Base-by-base conservation (phyloP, 2,113 vertebrate genomes). In the Bettongia penicillata region DNA sequence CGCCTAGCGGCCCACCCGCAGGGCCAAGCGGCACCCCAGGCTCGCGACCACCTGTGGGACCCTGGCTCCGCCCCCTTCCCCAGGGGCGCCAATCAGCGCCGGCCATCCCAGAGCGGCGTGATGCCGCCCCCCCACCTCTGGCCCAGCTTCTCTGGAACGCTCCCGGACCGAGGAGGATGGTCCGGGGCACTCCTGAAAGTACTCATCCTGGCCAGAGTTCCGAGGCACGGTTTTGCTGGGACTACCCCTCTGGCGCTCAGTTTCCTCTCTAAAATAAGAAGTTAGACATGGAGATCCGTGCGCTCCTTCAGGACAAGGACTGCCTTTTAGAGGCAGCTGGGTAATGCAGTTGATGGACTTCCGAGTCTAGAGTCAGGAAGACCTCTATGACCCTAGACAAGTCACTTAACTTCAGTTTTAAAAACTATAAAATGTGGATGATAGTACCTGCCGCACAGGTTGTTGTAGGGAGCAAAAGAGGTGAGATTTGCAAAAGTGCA, bases 1-100 rank as follows among this genome's bases (percentile, higher is more conserved):
- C 97, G 96, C 98, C 98, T 98, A 95, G 97, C 96, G 97, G 97
- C 94, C 96, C 97, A 55, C 94, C 91, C 14, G 95, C 93, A 1
- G n/a, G 93, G 47, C 51, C 0, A 31, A 26, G 50, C 93, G 91
- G 26, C 92, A 94, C 92, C 93, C 52, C 8, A 9, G 24, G 28
- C 51, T 90, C 37, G 6, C 0, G 10, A 95, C 96, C 96, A 94
- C 96, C 95, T 96, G 96, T 10, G 94, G 53, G 28, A 61, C 0
- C 3, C 2, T 50, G 57, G 48, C n/a, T 61, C 28, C 0, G 26
- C 92, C 68, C 68, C n/a, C 16, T 5, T 24, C 93, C 61, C 28
- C 24, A 53, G 90, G 25, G 90, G n/a, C 77, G 52, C 9, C 49
- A 24, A 22, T 23, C 19, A 1, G 28, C 19, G 23, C 91, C 0